Conservation (phyloP, 2,888 invertebrate species). For the Andrena praecox region DNA sequence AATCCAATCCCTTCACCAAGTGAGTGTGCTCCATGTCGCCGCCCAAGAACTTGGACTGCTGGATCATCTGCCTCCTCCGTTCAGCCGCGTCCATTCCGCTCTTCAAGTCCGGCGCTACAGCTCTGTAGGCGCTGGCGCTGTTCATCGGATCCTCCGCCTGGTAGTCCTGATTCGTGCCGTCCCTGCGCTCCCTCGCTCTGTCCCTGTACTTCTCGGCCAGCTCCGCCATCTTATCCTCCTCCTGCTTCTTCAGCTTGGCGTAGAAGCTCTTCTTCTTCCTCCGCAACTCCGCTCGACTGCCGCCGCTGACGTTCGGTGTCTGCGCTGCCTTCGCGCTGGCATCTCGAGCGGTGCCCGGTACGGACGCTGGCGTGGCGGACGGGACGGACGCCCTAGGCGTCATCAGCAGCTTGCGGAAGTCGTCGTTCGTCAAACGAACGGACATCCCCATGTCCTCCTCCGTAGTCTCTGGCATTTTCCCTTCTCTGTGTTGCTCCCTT, state of each 20-base stretch:
- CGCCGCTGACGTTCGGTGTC: constrained; percentile 77
- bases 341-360: constrained; percentile 89
- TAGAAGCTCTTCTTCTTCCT: constrained; percentile 98
- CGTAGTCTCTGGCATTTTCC: constrained; percentile 81
- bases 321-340: constrained; percentile 89
- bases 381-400: constrained; percentile 94
- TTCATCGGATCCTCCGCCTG: constrained; percentile 93
- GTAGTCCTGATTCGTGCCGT: constrained; percentile 93
- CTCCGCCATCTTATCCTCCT: constrained; percentile 97
- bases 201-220: constrained; percentile 97
- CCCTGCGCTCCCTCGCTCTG: constrained; percentile 95
- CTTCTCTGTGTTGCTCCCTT: constrained; percentile 8
- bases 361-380: constrained; percentile 86
- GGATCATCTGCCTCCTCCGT: constrained; percentile 96
- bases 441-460: constrained; percentile 85
- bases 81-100: constrained; percentile 98
- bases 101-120: constrained; percentile 98
- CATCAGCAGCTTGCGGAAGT: constrained; percentile 97
- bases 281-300: constrained; percentile 90
- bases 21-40: constrained; percentile 99
- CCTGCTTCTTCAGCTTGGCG: constrained; percentile 96
- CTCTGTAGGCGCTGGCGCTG: constrained; percentile 94
- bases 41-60: constrained; percentile 99
- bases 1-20: constrained; percentile 99
- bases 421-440: constrained; percentile 96